These are phyloP conservation scores for Macropodus opercularis DNA, from an alignment of 2,797 vertebrate species.

Conservation along the genomic window DNA sequence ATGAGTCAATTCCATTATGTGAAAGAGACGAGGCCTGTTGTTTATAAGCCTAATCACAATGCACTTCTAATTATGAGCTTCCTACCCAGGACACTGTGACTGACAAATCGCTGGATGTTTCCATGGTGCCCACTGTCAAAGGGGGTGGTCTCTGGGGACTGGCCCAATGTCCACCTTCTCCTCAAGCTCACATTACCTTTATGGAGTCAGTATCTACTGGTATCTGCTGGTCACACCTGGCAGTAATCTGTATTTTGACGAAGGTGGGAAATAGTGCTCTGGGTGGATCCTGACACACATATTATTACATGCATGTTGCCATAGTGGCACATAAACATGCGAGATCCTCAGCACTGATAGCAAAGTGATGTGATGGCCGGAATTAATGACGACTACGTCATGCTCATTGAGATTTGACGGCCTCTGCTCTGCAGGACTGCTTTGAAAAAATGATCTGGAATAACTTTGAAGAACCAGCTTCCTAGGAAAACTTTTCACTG, in stretches of 20 bases:
- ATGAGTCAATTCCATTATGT: conserved; percentile 47
- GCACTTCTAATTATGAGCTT: conserved; percentile 69
- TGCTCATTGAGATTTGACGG: too few species aligned
- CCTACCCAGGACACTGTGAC: conserved; percentile 51
- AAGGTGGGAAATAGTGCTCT: conserved; percentile 28
- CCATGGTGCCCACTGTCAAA: conserved; percentile 63
- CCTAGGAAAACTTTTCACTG: not conserved
- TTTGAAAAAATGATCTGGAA: not conserved
- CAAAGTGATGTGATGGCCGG: too few species aligned
- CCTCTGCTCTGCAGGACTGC: not conserved
- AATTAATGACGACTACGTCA: too few species aligned
- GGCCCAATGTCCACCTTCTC: conserved; percentile 40
- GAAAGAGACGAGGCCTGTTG: conserved; percentile 18
- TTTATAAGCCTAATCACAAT: conserved; percentile 60
- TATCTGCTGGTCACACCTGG: conserved; percentile 5
- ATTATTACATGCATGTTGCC: too few species aligned
- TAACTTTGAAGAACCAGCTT: not conserved
- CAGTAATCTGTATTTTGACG: conserved; percentile 5
- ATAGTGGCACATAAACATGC: not conserved
- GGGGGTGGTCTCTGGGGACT: conserved; percentile 46
- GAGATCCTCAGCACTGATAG: not conserved
- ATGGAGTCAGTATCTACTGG: conserved; percentile 1
- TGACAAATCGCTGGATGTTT: conserved; percentile 60
- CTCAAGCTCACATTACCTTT: not conserved
- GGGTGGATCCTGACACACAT: too few species aligned